Conservation (phyloP, 2,797 vertebrate species). For the Hippopotamyrus pictus region DNA sequence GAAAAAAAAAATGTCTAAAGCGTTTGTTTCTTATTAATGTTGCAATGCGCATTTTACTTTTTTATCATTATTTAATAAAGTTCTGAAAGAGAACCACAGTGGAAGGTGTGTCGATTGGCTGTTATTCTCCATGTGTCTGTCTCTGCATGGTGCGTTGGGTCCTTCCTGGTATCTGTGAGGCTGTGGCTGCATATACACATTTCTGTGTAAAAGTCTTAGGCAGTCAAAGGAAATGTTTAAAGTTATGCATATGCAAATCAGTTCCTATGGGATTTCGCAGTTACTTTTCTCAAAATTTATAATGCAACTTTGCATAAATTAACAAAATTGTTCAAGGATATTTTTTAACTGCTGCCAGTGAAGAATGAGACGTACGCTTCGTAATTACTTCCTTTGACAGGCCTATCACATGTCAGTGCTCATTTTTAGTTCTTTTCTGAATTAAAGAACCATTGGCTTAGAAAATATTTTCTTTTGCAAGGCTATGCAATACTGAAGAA, state of each 20-base stretch:
- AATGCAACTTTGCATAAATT: neutral
- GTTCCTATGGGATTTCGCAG: neutral
- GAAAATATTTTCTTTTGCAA: neutral
- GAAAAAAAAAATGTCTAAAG: conserved; percentile 45
- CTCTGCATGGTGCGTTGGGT: neutral
- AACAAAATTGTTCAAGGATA: neutral
- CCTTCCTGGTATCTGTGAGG: neutral
- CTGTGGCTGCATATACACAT: neutral
- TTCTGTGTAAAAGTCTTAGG: neutral
- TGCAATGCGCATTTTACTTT: conserved; percentile 30
- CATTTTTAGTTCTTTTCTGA: neutral
- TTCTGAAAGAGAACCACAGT: conserved; percentile 37
- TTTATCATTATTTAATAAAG: conserved; percentile 66
- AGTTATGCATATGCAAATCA: neutral
- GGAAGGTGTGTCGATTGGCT: neutral
- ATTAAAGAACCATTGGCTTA: neutral
- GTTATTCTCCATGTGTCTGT: neutral
- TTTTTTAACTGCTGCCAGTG: neutral
- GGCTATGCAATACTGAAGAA: neutral
- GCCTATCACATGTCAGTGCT: neutral
- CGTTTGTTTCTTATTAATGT: conserved; percentile 33
- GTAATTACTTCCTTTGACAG: neutral
- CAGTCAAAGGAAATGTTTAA: neutral
- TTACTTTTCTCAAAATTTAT: neutral
- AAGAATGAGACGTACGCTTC: neutral